Conservation (phyloP, 1,140 invertebrate species). For the Papilio helenus region DNA sequence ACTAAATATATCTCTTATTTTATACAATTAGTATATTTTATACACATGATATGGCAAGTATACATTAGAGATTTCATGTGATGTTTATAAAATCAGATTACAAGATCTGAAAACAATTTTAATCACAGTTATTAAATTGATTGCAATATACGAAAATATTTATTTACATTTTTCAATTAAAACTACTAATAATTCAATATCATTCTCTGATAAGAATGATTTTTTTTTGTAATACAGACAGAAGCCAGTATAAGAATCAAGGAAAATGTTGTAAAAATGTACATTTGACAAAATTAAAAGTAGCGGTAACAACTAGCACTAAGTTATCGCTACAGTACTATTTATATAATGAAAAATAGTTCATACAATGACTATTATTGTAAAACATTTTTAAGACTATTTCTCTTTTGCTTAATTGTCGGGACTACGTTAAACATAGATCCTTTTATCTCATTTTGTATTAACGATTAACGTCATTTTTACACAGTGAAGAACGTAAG, state of each 20-base stretch:
- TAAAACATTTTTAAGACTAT: too few relatives aligned
- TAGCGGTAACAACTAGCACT: background rate
- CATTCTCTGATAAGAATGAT: background rate
- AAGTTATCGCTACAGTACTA: too few relatives aligned
- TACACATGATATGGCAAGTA: slow-evolving; percentile 62
- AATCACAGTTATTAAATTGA: background rate
- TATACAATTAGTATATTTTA: background rate
- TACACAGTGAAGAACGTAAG: too few relatives aligned
- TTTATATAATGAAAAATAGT: background rate
- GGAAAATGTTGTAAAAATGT: background rate
- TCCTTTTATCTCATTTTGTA: too few relatives aligned
- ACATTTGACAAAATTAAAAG: background rate
- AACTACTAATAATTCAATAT: background rate
- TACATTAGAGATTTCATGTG: background rate
- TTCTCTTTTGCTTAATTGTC: too few relatives aligned
- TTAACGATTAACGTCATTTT: too few relatives aligned
- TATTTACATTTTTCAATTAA: slow-evolving; percentile 22
- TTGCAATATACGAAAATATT: slow-evolving; percentile 3
- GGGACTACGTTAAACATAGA: too few relatives aligned
- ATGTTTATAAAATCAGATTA: background rate
- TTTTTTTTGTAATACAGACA: background rate
- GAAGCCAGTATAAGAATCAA: background rate
- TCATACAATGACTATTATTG: background rate
- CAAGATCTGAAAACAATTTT: background rate
- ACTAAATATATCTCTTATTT: slow-evolving; percentile 39